These are phyloP conservation scores for Tretioscincus oriximinensis DNA, from an alignment of 2,113 vertebrate genomes.

Conservation along the genomic window DNA sequence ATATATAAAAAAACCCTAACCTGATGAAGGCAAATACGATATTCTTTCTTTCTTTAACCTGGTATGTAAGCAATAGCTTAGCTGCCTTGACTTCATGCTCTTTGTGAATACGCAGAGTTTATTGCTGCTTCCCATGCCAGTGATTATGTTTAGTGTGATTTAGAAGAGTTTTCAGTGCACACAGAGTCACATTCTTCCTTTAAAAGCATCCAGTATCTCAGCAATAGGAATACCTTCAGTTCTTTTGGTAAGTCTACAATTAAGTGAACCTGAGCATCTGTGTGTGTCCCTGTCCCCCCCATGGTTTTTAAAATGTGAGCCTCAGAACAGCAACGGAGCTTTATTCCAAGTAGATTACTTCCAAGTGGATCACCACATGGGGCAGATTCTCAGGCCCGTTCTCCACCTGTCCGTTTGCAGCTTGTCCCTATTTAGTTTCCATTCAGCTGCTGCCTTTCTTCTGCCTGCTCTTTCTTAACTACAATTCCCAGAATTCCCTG, in stretches of 20 bases:
- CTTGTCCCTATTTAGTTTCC: too few species aligned
- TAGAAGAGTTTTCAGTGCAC: neutral
- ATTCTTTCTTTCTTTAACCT: slow-evolving; percentile 6
- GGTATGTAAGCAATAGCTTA: slow-evolving; percentile 15
- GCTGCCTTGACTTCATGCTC: slow-evolving; percentile 21
- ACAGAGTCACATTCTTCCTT: slow-evolving; percentile 3
- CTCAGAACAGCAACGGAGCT: too few species aligned
- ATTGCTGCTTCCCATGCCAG: slow-evolving; percentile 18
- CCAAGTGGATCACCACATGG: too few species aligned
- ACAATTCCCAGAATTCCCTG: too few species aligned
- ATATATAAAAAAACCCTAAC: neutral
- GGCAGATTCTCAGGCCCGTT: too few species aligned
- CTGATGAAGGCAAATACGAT: neutral
- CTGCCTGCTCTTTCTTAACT: too few species aligned
- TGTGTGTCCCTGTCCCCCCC: neutral
- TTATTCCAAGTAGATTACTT: too few species aligned
- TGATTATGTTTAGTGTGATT: neutral
- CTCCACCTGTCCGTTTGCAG: too few species aligned
- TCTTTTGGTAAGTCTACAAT: neutral
- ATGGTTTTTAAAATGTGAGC: too few species aligned
- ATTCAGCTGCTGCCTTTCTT: too few species aligned
- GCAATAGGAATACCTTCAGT: neutral
- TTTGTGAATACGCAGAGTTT: slow-evolving; percentile 28
- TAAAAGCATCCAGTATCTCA: slow-evolving; percentile 23
- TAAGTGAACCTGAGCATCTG: neutral